Base-by-base conservation (phyloP, 2,113 vertebrate species). In the Rhinoderma darwinii region DNA sequence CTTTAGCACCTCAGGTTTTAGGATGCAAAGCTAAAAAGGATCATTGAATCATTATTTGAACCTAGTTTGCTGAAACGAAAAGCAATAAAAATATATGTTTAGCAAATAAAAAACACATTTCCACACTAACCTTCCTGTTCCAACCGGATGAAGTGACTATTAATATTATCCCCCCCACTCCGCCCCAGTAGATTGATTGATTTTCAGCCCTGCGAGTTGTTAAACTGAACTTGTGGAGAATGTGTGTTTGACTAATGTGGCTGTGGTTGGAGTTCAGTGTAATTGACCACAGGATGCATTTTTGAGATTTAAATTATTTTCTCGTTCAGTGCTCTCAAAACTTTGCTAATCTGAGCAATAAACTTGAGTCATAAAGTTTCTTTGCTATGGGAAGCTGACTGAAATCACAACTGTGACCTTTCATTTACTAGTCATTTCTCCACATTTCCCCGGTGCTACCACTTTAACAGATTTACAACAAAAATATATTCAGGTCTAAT, bases 91-190 rank as follows among this genome's bases (percentile, higher is more conserved):
- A 87, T 87, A 82, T 87, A 87, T 87, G 86, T 87, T 87, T 87
- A 87, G 86, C 86, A 87, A 87, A 87, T 87, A 87, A 87, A 86
- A 87, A 82, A 47, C 86, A 87, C 86, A 87, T 87, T 87, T 87
- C 68, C 73, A 75, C 86, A 82, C 86, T 87, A 87, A 87, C 86
- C 86, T 87, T 87, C 79, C 86, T 87, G 78, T 87, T 82, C 82
- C 37, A 75, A 82, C 86, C 79, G 79, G 86, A 87, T 87, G 86
- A 82, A 87, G 86, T 63, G 86, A 87, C 86, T 87, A 87, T 87
- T 87, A 87, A 87, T 87, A 87, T 87, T 75, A 47, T 74, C 44
- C 11, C 44, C 39, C 30, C 41, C 12, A 18, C 43, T 9, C 27
- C 84, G 14, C 20, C 77, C 30, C 44, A 20, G 44, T 12, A 82